A percentile compares a stretch with the other conserved stretches of the same genome.
These are phyloP conservation scores for Variabilichromis moorii DNA, from an alignment of 2,113 vertebrate species.

Conservation along the genomic window DNA sequence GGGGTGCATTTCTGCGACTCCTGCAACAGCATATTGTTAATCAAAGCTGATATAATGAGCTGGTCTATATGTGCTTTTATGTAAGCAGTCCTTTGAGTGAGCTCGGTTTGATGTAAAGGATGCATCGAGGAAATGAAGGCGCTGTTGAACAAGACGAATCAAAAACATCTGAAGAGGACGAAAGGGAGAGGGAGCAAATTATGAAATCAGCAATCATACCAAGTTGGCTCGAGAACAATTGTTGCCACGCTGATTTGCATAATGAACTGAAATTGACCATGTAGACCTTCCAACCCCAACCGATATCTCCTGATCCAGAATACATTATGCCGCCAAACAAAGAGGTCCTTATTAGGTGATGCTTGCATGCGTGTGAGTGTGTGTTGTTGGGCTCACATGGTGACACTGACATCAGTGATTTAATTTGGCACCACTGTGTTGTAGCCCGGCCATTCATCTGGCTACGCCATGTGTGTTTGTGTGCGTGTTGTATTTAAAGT, in stretches of 20 bases:
- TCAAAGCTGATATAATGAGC: not conserved
- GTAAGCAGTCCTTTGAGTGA: not conserved
- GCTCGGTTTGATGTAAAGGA: not conserved
- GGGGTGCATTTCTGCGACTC: not conserved
- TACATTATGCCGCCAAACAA: slow-evolving; percentile 45
- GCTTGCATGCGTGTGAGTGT: slow-evolving; percentile 16
- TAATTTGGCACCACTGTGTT: slow-evolving; percentile 66
- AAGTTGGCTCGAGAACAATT: slow-evolving; percentile 28
- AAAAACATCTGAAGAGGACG: slow-evolving; percentile 19
- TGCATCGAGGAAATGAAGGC: not conserved
- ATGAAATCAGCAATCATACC: slow-evolving; percentile 41
- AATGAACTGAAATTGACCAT: slow-evolving; percentile 54
- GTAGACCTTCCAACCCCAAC: slow-evolving; percentile 7
- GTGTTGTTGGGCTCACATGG: slow-evolving; percentile 25
- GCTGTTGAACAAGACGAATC: not conserved
- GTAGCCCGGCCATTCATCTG: slow-evolving; percentile 44
- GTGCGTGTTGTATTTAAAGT: slow-evolving; percentile 28
- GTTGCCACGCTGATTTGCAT: slow-evolving; percentile 38
- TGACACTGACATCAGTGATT: slow-evolving; percentile 61
- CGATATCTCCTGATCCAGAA: slow-evolving; percentile 38
- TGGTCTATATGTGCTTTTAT: not conserved
- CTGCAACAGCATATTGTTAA: not conserved
- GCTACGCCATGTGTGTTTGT: slow-evolving; percentile 11
- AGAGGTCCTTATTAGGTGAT: slow-evolving; percentile 59
- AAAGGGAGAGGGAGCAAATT: slow-evolving; percentile 3